A percentile compares a stretch with the other conserved stretches of the same genome.
Evolutionary conservation across 2,888 invertebrate species (phyloP).

Genomic region (Agriopis aurantiaria): DNA sequence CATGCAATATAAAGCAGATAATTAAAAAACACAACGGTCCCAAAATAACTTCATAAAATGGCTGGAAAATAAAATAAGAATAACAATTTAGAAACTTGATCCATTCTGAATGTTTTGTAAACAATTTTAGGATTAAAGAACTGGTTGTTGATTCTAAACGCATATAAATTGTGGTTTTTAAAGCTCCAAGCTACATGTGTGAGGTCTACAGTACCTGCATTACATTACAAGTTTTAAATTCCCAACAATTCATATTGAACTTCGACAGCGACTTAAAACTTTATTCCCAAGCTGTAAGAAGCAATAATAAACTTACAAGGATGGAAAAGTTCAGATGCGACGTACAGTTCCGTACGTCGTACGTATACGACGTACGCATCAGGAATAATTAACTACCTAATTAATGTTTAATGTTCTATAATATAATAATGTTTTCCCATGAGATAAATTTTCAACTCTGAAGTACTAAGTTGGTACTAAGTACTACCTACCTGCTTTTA

Average conservation of each 20-base stretch:
- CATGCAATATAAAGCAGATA: not conserved
- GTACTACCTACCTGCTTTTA: no score
- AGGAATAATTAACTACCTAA: constrained; percentile 27
- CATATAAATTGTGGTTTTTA: constrained; percentile 42
- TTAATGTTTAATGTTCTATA: not conserved
- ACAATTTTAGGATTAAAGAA: constrained; percentile 11
- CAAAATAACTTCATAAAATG: constrained; percentile 16
- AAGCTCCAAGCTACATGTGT: constrained; percentile 34
- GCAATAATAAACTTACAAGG: not conserved
- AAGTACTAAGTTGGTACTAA: no score
- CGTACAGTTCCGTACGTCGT: not conserved
- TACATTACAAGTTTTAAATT: not conserved
- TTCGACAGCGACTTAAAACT: constrained; percentile 2
- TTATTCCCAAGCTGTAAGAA: constrained; percentile 11
- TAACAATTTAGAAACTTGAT: constrained; percentile 25
- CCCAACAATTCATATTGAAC: not conserved
- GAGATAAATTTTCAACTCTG: no score
- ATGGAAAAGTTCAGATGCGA: not conserved
- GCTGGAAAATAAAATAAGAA: constrained; percentile 19
- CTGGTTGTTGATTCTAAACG: constrained; percentile 24
- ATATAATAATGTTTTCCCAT: no score
- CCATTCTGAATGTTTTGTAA: constrained; percentile 11
- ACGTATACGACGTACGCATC: constrained; percentile 25
- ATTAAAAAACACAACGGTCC: not conserved
- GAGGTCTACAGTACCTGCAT: constrained; percentile 22